Percentiles rank a stretch among this genome's conserved stretches.
Evolutionary conservation across 2,797 vertebrate genomes (phyloP).

Genomic region (Hoplostethus mediterraneus): DNA sequence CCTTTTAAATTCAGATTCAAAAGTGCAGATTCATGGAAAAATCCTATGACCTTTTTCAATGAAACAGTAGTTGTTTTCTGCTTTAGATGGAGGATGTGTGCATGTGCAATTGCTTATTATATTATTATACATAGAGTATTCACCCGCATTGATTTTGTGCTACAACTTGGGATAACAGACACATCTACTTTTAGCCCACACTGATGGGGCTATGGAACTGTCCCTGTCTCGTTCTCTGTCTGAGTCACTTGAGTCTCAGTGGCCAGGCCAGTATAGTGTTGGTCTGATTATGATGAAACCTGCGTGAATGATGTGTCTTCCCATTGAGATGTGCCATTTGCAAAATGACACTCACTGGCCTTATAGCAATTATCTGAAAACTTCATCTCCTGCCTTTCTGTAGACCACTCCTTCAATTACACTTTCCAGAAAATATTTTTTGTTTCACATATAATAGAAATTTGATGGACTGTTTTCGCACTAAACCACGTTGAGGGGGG

Average conservation of each 20-base stretch:
- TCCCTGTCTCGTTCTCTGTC: conserved; percentile 24
- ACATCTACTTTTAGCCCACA: conserved; percentile 30
- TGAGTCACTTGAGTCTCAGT: conserved; percentile 55
- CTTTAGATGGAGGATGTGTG: background rate
- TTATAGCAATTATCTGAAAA: conserved; percentile 40
- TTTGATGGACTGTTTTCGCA: background rate
- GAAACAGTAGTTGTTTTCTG: too few species aligned
- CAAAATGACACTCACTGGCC: conserved; percentile 52
- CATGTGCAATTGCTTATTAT: conserved; percentile 45
- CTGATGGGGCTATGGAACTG: conserved; percentile 37
- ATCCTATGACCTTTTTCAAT: too few species aligned
- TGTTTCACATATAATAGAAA: background rate
- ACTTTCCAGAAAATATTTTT: conserved; percentile 19
- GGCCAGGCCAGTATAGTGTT: conserved; percentile 14
- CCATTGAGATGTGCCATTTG: conserved; percentile 44
- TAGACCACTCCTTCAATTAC: conserved; percentile 14
- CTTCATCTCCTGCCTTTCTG: conserved; percentile 30
- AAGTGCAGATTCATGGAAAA: too few species aligned
- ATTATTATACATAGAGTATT: conserved; percentile 55
- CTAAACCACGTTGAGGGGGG: too few species aligned
- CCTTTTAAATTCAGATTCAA: conserved; percentile 7
- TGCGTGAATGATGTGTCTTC: conserved; percentile 40
- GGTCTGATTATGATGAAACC: conserved; percentile 54
- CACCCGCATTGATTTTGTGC: conserved; percentile 45
- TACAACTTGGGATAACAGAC: conserved; percentile 33